Conservation (phyloP, 30 jellyfish, hydroid and myxozoan genomes). For the Phacellophora camtschatica region DNA sequence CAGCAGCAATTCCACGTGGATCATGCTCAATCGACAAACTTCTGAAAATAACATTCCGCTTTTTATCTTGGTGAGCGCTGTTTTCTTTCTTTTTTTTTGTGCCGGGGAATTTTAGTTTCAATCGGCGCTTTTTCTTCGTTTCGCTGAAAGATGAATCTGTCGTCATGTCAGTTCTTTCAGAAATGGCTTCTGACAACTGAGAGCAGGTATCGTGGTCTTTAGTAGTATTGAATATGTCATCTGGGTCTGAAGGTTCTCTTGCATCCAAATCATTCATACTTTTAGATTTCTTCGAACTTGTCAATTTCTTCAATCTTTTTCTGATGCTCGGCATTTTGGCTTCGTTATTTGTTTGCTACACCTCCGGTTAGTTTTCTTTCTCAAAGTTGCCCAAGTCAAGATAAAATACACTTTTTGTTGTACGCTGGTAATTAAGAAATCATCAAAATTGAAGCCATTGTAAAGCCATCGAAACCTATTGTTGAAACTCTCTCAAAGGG, state of each 20-base stretch:
- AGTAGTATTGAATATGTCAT: background rate
- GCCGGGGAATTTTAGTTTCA: conserved; percentile 14
- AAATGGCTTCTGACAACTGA: conserved; percentile 47
- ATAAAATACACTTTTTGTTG: no score
- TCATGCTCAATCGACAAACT: conserved; percentile 62
- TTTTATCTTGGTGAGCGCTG: background rate
- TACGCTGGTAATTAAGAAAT: no score
- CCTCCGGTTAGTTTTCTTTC: no score
- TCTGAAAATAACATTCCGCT: conserved; percentile 41
- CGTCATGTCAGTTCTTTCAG: conserved; percentile 46
- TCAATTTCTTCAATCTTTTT: conserved; percentile 49
- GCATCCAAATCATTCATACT: conserved; percentile 38
- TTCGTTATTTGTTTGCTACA: background rate
- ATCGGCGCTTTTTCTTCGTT: conserved; percentile 33
- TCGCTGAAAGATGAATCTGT: conserved; percentile 26
- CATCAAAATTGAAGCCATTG: no score
- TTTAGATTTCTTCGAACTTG: conserved; percentile 45
- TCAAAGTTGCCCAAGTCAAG: no score
- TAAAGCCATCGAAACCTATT: no score
- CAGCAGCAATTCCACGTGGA: conserved; percentile 47
- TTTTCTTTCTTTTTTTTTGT: conserved; percentile 42
- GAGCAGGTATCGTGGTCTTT: conserved; percentile 44
- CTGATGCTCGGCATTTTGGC: conserved; percentile 55
- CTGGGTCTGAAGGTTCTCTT: background rate
- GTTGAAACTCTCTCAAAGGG: no score